Evolutionary conservation across 2,113 vertebrate genomes (phyloP).

Genomic region (Sorex fumeus): DNA sequence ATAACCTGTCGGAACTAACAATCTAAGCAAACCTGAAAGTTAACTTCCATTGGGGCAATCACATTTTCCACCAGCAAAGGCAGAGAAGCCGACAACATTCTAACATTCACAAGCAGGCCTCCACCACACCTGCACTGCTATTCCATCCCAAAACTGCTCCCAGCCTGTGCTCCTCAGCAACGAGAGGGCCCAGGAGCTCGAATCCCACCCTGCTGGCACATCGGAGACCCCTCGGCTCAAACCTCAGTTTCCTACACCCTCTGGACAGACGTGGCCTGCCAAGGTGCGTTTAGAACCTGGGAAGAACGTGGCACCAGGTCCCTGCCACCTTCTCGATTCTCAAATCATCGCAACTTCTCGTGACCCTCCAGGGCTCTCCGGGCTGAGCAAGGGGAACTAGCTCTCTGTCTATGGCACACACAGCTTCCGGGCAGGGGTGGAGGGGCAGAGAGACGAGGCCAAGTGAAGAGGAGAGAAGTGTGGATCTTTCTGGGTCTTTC

Average conservation of each 20-base stretch:
- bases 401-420: neutral
- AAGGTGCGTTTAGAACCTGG: neutral
- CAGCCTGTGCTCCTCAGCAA: neutral
- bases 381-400: neutral
- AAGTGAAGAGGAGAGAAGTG: slow-evolving; percentile 26
- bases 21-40: slow-evolving; percentile 53
- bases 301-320: neutral
- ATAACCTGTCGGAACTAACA: neutral
- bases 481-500: no score
- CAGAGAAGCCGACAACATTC: neutral
- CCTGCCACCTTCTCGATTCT: neutral
- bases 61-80: slow-evolving; percentile 21
- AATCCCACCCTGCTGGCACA: neutral
- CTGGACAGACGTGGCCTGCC: neutral
- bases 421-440: neutral
- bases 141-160: neutral
- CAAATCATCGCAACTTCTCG: neutral
- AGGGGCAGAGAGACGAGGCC: neutral
- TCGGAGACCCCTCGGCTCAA: neutral
- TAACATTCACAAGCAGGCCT: neutral
- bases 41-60: neutral
- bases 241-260: slow-evolving; percentile 27
- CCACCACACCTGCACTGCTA: neutral
- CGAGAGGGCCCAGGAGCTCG: neutral
- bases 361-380: neutral